Conservation (phyloP, 2,113 vertebrate genomes). For the Gadus chalcogrammus region DNA sequence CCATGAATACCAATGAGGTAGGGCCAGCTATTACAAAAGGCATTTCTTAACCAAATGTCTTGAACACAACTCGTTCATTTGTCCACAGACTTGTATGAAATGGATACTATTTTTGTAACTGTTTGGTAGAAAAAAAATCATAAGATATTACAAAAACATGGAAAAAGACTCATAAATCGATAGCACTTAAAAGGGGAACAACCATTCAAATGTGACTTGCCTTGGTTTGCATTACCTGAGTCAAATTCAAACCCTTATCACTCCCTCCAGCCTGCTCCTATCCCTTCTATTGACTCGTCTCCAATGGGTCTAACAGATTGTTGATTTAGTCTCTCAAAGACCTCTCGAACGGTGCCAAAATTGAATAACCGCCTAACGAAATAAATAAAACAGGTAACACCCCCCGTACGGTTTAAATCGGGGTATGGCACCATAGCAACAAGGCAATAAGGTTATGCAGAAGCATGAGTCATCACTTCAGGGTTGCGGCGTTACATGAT, state of each 20-base stretch:
- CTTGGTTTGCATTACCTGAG: background rate
- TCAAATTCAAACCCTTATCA: background rate
- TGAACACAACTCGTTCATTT: no score
- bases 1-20: no score
- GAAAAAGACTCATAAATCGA: background rate
- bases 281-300: no score
- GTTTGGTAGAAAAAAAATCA: slow-evolving; percentile 15
- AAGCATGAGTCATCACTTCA: slow-evolving; percentile 56
- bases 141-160: slow-evolving; percentile 17
- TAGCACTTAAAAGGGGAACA: background rate
- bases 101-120: slow-evolving; percentile 33
- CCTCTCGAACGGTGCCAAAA: no score
- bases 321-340: no score
- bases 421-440: slow-evolving; percentile 57
- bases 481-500: background rate
- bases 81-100: slow-evolving; percentile 28
- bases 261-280: no score
- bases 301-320: no score
- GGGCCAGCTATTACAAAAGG: no score
- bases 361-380: no score
- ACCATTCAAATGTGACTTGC: background rate
- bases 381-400: background rate
- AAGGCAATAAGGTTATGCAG: slow-evolving; percentile 58
- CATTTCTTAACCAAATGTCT: no score
- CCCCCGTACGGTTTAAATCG: slow-evolving; percentile 17